Evolutionary conservation across 1,140 invertebrate genomes (phyloP).

Genomic region (Battus philenor): DNA sequence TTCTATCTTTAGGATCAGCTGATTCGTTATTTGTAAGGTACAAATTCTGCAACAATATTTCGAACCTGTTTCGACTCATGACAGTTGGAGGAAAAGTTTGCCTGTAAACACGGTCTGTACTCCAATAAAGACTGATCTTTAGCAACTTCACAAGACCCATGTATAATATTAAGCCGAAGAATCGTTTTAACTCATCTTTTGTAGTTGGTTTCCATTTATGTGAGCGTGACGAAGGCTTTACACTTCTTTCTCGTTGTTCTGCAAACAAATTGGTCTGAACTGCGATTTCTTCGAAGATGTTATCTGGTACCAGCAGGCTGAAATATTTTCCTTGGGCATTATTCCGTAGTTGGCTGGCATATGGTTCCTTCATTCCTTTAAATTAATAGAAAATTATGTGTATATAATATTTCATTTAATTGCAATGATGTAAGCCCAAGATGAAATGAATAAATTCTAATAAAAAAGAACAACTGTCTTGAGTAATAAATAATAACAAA

Average conservation of each 20-base stretch:
- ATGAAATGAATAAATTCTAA: too few relatives aligned
- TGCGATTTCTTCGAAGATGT: conserved; percentile 18
- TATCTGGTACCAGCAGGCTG: conserved; percentile 17
- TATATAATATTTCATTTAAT: too few relatives aligned
- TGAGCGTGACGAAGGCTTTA: conserved; percentile 6
- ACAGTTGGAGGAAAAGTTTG: conserved; percentile 12
- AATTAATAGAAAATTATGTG: too few relatives aligned
- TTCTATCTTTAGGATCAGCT: conserved; percentile 5
- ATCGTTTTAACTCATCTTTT: conserved; percentile 11
- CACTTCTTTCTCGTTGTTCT: conserved; percentile 3
- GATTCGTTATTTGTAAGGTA: conserved; percentile 16
- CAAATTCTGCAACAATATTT: conserved; percentile 11
- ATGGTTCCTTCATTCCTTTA: too few relatives aligned
- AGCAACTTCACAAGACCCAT: conserved; percentile 15
- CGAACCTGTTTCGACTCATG: conserved; percentile 15
- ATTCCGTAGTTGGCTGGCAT: conserved; percentile 16
- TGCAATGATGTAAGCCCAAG: too few relatives aligned
- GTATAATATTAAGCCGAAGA: conserved; percentile 14
- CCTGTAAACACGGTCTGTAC: conserved; percentile 12
- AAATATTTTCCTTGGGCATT: conserved; percentile 18
- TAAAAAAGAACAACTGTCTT: too few relatives aligned
- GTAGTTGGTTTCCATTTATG: conserved; percentile 13
- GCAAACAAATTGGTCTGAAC: conserved; percentile 20
- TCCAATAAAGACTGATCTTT: conserved; percentile 13
- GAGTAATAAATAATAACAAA: too few relatives aligned